A percentile compares a stretch with the other conserved stretches of the same genome.
Evolutionary conservation across 2,888 invertebrate species (phyloP).

Genomic region (Latrodectus elegans): DNA sequence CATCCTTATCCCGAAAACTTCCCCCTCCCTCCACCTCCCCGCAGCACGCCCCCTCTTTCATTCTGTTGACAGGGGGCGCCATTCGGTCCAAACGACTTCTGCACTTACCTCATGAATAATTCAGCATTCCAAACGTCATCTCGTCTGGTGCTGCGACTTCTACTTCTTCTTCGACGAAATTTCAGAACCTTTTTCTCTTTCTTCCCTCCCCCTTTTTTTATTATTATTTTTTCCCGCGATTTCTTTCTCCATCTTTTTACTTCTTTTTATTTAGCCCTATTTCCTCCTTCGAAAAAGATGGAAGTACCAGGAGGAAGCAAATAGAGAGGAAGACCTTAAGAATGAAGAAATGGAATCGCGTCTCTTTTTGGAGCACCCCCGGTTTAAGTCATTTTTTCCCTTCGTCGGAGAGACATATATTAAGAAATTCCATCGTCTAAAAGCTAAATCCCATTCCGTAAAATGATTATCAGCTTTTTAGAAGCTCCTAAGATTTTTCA

Average conservation of each 20-base stretch:
- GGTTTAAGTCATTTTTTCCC: conserved; percentile 62
- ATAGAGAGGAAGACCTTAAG: conserved; percentile 34
- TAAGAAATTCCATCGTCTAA: background rate
- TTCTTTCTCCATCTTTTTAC: background rate
- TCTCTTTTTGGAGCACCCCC: conserved; percentile 41
- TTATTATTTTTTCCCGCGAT: conserved; percentile 14
- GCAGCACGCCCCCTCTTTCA: conserved; percentile 37
- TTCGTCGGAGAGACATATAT: background rate
- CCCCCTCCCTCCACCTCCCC: conserved; percentile 22
- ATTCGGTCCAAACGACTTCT: conserved; percentile 68
- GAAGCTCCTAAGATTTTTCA: too few species aligned
- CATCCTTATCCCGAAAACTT: conserved; percentile 66
- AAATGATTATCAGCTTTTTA: background rate
- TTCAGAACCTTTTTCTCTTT: conserved; percentile 62
- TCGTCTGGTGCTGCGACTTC: conserved; percentile 66
- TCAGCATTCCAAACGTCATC: conserved; percentile 67
- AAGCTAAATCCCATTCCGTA: background rate
- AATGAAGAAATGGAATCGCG: background rate
- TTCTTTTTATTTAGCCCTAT: conserved; percentile 48
- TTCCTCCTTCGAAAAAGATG: conserved; percentile 40
- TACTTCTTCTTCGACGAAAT: conserved; percentile 67
- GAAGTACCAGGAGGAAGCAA: conserved; percentile 16
- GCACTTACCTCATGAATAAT: conserved; percentile 67
- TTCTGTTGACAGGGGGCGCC: conserved; percentile 68
- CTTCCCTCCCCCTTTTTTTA: conserved; percentile 12